phyloP scores from a whole-genome alignment of 1,140 invertebrate genomes.

The Bombus soroeensis region DNA sequence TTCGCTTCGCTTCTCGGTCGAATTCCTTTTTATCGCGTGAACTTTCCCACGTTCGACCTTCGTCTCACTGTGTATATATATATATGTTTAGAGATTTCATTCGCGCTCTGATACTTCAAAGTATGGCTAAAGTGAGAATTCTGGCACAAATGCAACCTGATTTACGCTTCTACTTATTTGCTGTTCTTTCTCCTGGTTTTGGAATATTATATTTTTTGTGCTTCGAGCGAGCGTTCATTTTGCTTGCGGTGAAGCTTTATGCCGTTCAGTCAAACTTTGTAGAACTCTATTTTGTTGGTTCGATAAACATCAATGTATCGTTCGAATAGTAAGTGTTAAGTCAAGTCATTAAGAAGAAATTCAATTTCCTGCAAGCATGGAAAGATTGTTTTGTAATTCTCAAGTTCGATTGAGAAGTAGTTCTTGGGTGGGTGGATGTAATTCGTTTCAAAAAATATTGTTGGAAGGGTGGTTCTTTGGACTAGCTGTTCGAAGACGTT shows the following conservation, averaged over 20 bases:
- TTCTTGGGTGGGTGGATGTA: no score
- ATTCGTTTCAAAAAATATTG: no score
- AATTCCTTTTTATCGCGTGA: slow-evolving; percentile 20
- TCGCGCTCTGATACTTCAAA: background rate
- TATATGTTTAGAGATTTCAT: background rate
- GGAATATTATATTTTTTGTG: background rate
- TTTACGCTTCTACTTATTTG: background rate
- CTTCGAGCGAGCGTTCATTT: background rate
- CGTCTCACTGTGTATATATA: background rate
- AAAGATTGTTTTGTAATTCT: no score
- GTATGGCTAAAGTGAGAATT: background rate
- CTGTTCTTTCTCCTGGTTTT: background rate
- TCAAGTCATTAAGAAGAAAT: no score
- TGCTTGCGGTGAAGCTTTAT: background rate
- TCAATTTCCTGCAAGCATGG: no score
- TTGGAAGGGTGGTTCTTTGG: no score
- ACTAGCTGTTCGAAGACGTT: no score
- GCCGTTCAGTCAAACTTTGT: background rate
- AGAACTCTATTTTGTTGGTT: background rate
- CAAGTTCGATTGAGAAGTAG: no score
- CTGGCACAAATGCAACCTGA: background rate
- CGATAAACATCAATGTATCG: background rate
- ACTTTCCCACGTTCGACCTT: slow-evolving; percentile 1
- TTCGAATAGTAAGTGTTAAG: no score
- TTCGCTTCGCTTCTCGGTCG: slow-evolving; percentile 6